A percentile compares a stretch with the other conserved stretches of the same genome.
phyloP scores from a whole-genome alignment of 1,140 invertebrate genomes.

The Ceratina japonica region DNA sequence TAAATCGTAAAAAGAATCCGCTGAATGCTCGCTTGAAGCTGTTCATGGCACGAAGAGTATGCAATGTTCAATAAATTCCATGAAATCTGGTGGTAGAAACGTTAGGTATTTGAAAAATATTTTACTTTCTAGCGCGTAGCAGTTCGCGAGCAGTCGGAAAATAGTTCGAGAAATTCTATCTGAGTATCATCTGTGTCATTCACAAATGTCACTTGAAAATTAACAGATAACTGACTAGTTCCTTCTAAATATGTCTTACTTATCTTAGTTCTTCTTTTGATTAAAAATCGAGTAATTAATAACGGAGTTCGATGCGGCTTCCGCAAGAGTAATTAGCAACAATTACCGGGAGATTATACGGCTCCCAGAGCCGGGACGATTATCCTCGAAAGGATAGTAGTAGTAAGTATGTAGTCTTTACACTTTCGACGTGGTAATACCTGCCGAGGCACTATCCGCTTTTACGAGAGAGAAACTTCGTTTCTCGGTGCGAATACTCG shows the following conservation, averaged over 20 bases:
- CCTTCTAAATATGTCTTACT: too few species aligned
- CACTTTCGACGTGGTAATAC: conserved; percentile 2
- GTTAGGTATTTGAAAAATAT: background rate
- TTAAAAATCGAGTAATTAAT: background rate
- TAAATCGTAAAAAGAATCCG: background rate
- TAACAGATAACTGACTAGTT: too few species aligned
- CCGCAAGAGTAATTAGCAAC: conserved; percentile 19
- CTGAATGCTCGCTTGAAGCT: background rate
- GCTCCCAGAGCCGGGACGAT: background rate
- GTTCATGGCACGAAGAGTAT: background rate
- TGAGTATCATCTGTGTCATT: too few species aligned
- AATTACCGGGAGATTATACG: conserved; percentile 18
- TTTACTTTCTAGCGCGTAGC: too few species aligned
- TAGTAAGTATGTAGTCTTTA: conserved; percentile 2
- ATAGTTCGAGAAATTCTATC: too few species aligned
- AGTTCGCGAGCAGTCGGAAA: too few species aligned
- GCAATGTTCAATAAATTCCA: background rate
- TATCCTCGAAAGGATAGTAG: conserved; percentile 8
- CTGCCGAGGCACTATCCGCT: background rate
- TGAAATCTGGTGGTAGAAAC: background rate
- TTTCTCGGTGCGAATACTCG: background rate
- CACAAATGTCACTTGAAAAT: too few species aligned
- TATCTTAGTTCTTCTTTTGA: background rate
- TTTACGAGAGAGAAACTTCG: conserved; percentile 19
- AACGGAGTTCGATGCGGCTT: too few species aligned